Evolutionary conservation across 2,888 invertebrate species (phyloP).

Genomic region (Diplazon laetatorius): DNA sequence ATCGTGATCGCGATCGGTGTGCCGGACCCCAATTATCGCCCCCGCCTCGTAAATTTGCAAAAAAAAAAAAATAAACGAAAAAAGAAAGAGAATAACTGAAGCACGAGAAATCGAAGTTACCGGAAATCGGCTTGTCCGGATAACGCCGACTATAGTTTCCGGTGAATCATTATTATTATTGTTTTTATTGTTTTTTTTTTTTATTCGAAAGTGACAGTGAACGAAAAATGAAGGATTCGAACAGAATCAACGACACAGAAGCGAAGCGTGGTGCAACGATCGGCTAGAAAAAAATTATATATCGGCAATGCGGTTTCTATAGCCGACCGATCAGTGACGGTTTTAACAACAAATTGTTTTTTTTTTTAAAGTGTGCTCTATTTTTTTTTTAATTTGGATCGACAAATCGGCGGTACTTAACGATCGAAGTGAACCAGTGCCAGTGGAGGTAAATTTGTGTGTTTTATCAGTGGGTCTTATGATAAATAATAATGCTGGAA

Average conservation of each 20-base stretch:
- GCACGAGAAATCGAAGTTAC: background rate
- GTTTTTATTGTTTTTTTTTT: no score
- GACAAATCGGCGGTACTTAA: slow-evolving; percentile 62
- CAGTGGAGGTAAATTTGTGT: slow-evolving; percentile 75
- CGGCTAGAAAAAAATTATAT: slow-evolving; percentile 5
- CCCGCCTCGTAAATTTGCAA: background rate
- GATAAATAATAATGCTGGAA: slow-evolving; percentile 20
- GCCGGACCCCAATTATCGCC: slow-evolving; percentile 8
- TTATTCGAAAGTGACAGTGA: slow-evolving; percentile 53
- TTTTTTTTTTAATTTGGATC: slow-evolving; percentile 45
- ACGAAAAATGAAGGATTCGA: slow-evolving; percentile 55
- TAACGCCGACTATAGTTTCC: slow-evolving; percentile 13
- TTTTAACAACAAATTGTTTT: slow-evolving; percentile 27
- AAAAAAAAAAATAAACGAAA: background rate
- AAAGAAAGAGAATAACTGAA: background rate
- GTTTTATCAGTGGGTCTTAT: slow-evolving; percentile 53
- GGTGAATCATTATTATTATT: slow-evolving; percentile 10
- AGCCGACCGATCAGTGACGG: slow-evolving; percentile 58
- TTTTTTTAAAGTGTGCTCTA: slow-evolving; percentile 12
- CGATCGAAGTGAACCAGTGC: slow-evolving; percentile 75
- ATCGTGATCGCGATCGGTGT: slow-evolving; percentile 50
- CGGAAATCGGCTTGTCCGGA: slow-evolving; percentile 2
- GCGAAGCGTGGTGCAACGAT: slow-evolving; percentile 57
- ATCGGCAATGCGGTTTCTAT: slow-evolving; percentile 48
- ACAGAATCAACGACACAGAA: slow-evolving; percentile 53